Evolutionary conservation across 2,888 invertebrate genomes (phyloP).

Genomic region (Spodoptera littoralis): DNA sequence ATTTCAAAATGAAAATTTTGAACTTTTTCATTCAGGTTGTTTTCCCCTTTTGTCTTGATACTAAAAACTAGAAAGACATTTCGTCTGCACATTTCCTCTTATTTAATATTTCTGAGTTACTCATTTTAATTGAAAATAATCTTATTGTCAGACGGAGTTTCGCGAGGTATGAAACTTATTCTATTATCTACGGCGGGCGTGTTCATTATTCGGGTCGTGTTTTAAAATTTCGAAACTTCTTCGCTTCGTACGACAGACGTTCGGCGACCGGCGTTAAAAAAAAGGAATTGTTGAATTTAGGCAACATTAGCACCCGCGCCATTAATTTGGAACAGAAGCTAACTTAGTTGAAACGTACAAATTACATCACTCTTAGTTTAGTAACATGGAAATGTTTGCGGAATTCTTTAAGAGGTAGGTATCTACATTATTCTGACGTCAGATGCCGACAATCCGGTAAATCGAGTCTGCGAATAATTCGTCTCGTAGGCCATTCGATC

Average conservation of each 20-base stretch:
- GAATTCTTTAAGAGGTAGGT: conserved; percentile 71
- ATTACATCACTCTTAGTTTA: conserved; percentile 80
- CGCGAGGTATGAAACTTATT: conserved; percentile 58
- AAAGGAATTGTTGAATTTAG: conserved; percentile 64
- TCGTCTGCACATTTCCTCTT: conserved; percentile 18
- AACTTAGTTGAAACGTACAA: conserved; percentile 73
- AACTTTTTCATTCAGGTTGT: conserved; percentile 17
- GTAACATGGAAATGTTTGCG: conserved; percentile 70
- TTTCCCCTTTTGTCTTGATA: conserved; percentile 4
- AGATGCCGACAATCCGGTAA: conserved; percentile 69
- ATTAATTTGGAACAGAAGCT: conserved; percentile 77
- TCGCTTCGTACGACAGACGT: conserved; percentile 52
- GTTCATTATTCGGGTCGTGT: conserved; percentile 66
- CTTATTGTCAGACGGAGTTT: conserved; percentile 28
- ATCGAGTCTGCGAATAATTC: conserved; percentile 74
- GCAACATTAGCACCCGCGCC: conserved; percentile 69
- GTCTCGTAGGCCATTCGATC: conserved; percentile 77
- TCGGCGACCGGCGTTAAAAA: conserved; percentile 60
- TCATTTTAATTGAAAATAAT: conserved; percentile 40
- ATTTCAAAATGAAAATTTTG: conserved; percentile 19
- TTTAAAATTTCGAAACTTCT: conserved; percentile 59
- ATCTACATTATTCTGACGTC: conserved; percentile 65
- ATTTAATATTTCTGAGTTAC: conserved; percentile 6
- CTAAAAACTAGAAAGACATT: conserved; percentile 15
- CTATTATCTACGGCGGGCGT: conserved; percentile 57